Conservation (phyloP, 2,888 invertebrate genomes). For the Perizoma affinitatum region DNA sequence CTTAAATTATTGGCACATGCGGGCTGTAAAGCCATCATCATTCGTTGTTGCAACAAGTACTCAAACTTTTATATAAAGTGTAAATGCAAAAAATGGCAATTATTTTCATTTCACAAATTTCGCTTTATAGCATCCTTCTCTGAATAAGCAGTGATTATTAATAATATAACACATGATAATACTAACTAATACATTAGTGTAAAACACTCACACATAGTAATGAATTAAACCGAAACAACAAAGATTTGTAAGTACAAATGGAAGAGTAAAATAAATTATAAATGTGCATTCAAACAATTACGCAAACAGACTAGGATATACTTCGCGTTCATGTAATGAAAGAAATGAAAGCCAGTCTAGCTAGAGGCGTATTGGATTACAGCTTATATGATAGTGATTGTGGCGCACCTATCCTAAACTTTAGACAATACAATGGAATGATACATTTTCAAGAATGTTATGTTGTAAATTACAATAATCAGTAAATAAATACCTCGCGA, state of each 20-base stretch:
- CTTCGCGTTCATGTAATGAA: slow-evolving; percentile 35
- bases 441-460: slow-evolving; percentile 82
- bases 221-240: slow-evolving; percentile 53
- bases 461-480: slow-evolving; percentile 63
- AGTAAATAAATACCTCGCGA: slow-evolving; percentile 46
- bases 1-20: slow-evolving; percentile 63
- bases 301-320: slow-evolving; percentile 60
- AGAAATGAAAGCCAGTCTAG: slow-evolving; percentile 41
- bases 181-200: slow-evolving; percentile 56
- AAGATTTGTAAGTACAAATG: slow-evolving; percentile 61
- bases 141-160: slow-evolving; percentile 55
- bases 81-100: slow-evolving; percentile 83
- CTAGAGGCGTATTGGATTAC: slow-evolving; percentile 36
- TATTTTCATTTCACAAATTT: slow-evolving; percentile 64
- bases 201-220: slow-evolving; percentile 63
- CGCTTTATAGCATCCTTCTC: slow-evolving; percentile 48
- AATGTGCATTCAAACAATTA: slow-evolving; percentile 67
- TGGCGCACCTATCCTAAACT: slow-evolving; percentile 78
- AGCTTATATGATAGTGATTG: slow-evolving; percentile 62
- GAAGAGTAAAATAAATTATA: slow-evolving; percentile 63
- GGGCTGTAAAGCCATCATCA: slow-evolving; percentile 57
- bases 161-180: slow-evolving; percentile 50
- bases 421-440: slow-evolving; percentile 82
- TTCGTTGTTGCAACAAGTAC: slow-evolving; percentile 67
- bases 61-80: slow-evolving; percentile 66